These are phyloP conservation scores for Brachionus sp. DNA, from an alignment of 1,140 invertebrate species.

Conservation along the genomic window DNA sequence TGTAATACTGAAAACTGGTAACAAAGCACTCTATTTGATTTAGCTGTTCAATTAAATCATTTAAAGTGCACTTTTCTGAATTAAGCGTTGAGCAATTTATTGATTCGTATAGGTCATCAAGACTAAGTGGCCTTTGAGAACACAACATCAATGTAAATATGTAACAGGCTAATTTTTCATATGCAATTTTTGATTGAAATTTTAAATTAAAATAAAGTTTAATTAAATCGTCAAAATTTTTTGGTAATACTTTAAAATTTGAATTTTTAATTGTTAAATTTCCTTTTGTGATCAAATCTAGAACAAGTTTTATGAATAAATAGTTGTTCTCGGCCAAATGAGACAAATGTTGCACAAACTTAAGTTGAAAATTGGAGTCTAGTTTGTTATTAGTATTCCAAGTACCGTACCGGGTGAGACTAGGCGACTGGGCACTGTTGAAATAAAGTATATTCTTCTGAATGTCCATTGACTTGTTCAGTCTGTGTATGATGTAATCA, in stretches of 20 bases:
- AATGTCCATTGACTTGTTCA: slow-evolving; percentile 73
- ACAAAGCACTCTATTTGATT: slow-evolving; percentile 20
- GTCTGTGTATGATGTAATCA: slow-evolving; percentile 78
- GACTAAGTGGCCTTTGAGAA: slow-evolving; percentile 76
- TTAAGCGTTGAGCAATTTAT: slow-evolving; percentile 70
- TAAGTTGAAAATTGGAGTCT: slow-evolving; percentile 65
- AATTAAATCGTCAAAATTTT: slow-evolving; percentile 85
- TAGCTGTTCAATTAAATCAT: background rate
- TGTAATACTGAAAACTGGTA: background rate
- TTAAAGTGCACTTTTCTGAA: background rate
- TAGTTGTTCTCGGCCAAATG: slow-evolving; percentile 80
- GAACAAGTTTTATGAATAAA: slow-evolving; percentile 80
- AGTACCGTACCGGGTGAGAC: slow-evolving; percentile 49
- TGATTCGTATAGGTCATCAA: slow-evolving; percentile 86
- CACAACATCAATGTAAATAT: slow-evolving; percentile 83
- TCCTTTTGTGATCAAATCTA: slow-evolving; percentile 88
- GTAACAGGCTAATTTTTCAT: slow-evolving; percentile 72
- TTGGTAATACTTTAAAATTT: slow-evolving; percentile 81
- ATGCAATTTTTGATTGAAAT: slow-evolving; percentile 82
- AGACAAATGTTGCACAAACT: slow-evolving; percentile 80
- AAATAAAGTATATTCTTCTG: slow-evolving; percentile 72
- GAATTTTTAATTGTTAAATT: slow-evolving; percentile 88
- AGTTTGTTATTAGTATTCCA: slow-evolving; percentile 61
- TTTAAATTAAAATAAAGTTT: slow-evolving; percentile 82
- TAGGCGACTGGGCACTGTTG: slow-evolving; percentile 56